These are phyloP conservation scores for Euschistus heros DNA, from an alignment of 1,140 invertebrate species.

Conservation along the genomic window DNA sequence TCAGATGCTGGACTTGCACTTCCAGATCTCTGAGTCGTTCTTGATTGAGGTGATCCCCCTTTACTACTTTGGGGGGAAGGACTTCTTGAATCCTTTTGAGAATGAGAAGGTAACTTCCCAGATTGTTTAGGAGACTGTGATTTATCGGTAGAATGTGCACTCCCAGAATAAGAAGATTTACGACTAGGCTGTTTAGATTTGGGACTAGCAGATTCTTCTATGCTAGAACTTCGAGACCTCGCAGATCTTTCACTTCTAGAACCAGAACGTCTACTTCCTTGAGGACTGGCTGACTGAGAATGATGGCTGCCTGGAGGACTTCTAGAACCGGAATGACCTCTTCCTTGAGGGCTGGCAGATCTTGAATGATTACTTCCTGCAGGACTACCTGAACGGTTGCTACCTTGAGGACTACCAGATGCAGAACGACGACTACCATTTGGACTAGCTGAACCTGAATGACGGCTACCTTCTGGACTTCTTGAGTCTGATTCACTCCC, in stretches of 20 bases:
- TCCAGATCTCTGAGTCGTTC: background rate
- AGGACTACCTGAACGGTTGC: constrained; percentile 34
- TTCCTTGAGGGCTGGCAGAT: constrained; percentile 14
- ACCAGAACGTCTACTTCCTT: constrained; percentile 1
- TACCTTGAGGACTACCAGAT: constrained; percentile 30
- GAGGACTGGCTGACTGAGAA: constrained; percentile 27
- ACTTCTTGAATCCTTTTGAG: background rate
- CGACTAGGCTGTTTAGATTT: background rate
- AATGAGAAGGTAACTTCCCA: background rate
- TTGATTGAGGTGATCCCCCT: background rate
- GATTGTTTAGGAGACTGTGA: background rate
- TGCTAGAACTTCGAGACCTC: constrained; percentile 33
- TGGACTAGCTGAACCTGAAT: constrained; percentile 23
- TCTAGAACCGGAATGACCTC: constrained; percentile 22
- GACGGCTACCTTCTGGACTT: background rate
- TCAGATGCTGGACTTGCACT: constrained; percentile 20
- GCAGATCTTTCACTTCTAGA: constrained; percentile 23
- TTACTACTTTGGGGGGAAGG: background rate
- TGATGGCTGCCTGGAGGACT: constrained; percentile 35
- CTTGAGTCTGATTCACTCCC: too few species aligned
- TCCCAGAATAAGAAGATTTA: constrained; percentile 25
- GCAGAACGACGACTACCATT: constrained; percentile 8
- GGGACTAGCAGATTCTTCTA: constrained; percentile 27
- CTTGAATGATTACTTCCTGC: constrained; percentile 30
- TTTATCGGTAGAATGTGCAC: constrained; percentile 29